Percentiles rank a stretch among this genome's conserved stretches.
Conservation (phyloP, 2,888 invertebrate genomes). For the Tupiocoris notatus region DNA sequence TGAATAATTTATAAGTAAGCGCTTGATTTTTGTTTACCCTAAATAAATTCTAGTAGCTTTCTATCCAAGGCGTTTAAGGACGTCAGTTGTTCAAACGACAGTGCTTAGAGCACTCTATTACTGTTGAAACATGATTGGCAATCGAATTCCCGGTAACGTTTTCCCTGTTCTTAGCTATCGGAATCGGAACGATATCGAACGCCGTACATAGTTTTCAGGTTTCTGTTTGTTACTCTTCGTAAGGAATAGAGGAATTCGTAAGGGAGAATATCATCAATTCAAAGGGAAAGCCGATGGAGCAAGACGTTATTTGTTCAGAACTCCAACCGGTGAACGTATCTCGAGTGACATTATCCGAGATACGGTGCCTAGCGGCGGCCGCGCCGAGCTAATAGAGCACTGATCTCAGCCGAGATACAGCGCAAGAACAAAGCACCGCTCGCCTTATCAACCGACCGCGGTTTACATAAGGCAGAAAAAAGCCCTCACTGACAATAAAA, state of each 20-base stretch:
- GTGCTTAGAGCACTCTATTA: too few species aligned
- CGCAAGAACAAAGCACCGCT: constrained; percentile 7
- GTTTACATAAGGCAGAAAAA: constrained; percentile 24
- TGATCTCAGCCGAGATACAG: constrained; percentile 7
- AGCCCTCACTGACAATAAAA: constrained; percentile 15
- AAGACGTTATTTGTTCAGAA: not conserved
- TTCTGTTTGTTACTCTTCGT: not conserved
- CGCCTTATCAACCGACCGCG: not conserved
- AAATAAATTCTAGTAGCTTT: too few species aligned
- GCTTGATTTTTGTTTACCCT: too few species aligned
- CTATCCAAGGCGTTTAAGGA: too few species aligned
- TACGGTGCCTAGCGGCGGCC: not conserved
- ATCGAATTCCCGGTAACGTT: too few species aligned
- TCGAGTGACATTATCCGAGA: not conserved
- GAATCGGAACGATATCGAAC: not conserved
- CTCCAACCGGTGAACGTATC: not conserved
- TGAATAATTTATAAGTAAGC: too few species aligned
- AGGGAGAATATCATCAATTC: not conserved
- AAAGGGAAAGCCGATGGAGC: not conserved
- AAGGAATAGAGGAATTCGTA: not conserved
- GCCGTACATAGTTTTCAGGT: not conserved
- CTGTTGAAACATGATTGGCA: too few species aligned
- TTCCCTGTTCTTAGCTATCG: not conserved
- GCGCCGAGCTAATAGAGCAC: constrained; percentile 19
- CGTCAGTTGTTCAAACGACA: too few species aligned